These are phyloP conservation scores for Phyllotis vaccarum DNA, from an alignment of 2,797 vertebrate species.

Conservation along the genomic window DNA sequence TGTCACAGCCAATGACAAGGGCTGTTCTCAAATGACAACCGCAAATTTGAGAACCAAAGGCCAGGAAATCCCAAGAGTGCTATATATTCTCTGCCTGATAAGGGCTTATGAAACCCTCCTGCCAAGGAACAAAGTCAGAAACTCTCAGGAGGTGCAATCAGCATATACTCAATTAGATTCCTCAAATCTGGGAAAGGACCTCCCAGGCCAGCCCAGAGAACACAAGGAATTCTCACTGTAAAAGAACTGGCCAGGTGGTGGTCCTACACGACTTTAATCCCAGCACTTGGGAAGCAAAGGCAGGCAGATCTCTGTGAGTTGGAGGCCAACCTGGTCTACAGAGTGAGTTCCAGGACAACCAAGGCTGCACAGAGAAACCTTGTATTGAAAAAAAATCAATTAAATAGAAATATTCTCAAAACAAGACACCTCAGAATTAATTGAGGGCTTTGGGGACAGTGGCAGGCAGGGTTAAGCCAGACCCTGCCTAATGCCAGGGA, in stretches of 20 bases:
- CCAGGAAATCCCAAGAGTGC: background rate
- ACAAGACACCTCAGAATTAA: background rate
- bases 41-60: background rate
- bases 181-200: background rate
- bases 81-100: background rate
- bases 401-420: conserved; percentile 29
- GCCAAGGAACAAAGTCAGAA: background rate
- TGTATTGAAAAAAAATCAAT: background rate
- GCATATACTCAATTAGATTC: background rate
- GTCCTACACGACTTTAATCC: background rate
- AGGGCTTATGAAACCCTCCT: background rate
- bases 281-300: background rate
- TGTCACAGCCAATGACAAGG: background rate
- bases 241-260: background rate
- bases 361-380: background rate
- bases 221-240: background rate
- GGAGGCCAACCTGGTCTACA: background rate
- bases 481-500: background rate
- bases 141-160: background rate
- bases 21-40: background rate
- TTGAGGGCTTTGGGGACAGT: background rate
- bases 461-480: background rate
- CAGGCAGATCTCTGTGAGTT: background rate
- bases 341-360: background rate
- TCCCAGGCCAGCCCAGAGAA: background rate